phyloP scores from a whole-genome alignment of 2,113 vertebrate species.

The Fulica atra region DNA sequence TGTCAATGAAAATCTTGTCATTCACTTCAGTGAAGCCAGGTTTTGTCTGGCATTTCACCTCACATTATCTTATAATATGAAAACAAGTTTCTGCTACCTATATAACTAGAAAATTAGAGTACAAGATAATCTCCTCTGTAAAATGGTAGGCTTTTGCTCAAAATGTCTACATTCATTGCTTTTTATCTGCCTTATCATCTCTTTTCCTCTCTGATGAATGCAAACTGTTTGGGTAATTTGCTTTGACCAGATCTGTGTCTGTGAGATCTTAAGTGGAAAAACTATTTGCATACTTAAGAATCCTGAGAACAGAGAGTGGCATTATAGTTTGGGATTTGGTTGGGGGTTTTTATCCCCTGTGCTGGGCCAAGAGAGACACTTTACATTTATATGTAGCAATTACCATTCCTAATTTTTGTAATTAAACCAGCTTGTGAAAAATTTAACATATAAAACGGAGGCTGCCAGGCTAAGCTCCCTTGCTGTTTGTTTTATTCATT shows the following conservation, averaged over 20 bases:
- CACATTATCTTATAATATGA: conserved; percentile 53
- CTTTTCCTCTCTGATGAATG: conserved; percentile 63
- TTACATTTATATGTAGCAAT: conserved; percentile 50
- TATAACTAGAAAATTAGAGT: conserved; percentile 25
- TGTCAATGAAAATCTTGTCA: neutral
- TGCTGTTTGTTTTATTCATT: neutral
- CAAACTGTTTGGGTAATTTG: conserved; percentile 70
- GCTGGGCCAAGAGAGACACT: conserved; percentile 38
- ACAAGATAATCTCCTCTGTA: conserved; percentile 30
- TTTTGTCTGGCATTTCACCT: conserved; percentile 47
- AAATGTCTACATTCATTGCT: conserved; percentile 54
- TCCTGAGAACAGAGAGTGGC: conserved; percentile 52
- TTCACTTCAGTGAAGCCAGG: neutral
- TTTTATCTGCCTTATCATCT: conserved; percentile 65
- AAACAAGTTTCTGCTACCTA: conserved; percentile 48
- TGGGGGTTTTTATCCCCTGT: conserved; percentile 18
- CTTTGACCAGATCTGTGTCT: conserved; percentile 66
- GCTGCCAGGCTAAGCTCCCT: neutral
- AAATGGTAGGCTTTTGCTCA: conserved; percentile 57
- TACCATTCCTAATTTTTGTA: conserved; percentile 56
- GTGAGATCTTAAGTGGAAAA: conserved; percentile 69
- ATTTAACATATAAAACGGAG: conserved; percentile 1
- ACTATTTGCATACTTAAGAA: conserved; percentile 74
- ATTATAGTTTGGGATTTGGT: conserved; percentile 52
- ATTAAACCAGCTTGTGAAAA: conserved; percentile 35